Evolutionary conservation across 2,888 invertebrate genomes (phyloP).

Genomic region (Stenurella melanura): DNA sequence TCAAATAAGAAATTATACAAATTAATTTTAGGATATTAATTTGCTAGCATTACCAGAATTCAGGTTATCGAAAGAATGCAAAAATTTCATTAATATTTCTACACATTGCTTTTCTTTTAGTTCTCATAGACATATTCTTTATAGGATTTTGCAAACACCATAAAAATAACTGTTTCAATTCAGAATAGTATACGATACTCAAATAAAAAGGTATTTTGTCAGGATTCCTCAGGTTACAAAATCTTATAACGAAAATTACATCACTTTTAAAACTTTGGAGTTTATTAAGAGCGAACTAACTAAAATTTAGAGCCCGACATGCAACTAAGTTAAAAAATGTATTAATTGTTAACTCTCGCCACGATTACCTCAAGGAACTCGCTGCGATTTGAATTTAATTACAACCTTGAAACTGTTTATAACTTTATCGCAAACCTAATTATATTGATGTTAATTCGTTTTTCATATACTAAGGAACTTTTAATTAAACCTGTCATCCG

Average conservation of each 20-base stretch:
- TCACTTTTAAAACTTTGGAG: neutral
- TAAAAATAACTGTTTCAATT: no score
- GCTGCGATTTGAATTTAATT: conserved; percentile 11
- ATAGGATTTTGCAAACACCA: no score
- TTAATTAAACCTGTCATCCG: conserved; percentile 30
- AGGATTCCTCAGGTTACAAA: neutral
- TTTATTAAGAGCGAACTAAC: neutral
- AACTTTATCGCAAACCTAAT: conserved; percentile 17
- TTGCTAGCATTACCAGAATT: no score
- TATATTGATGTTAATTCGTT: conserved; percentile 21
- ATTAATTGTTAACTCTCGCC: neutral
- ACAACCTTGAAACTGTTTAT: conserved; percentile 5
- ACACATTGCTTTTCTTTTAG: no score
- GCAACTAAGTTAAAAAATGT: neutral
- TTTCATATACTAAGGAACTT: conserved; percentile 16
- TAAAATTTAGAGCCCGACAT: neutral
- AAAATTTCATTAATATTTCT: no score
- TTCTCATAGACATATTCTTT: no score
- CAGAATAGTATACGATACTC: no score
- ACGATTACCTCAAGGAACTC: neutral
- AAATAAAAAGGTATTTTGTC: neutral
- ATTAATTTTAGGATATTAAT: no score
- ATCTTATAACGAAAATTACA: neutral
- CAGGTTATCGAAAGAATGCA: no score
- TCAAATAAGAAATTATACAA: no score